phyloP scores from a whole-genome alignment of 92 coral and sea anemone species.

The Isaurus tuberculatus region DNA sequence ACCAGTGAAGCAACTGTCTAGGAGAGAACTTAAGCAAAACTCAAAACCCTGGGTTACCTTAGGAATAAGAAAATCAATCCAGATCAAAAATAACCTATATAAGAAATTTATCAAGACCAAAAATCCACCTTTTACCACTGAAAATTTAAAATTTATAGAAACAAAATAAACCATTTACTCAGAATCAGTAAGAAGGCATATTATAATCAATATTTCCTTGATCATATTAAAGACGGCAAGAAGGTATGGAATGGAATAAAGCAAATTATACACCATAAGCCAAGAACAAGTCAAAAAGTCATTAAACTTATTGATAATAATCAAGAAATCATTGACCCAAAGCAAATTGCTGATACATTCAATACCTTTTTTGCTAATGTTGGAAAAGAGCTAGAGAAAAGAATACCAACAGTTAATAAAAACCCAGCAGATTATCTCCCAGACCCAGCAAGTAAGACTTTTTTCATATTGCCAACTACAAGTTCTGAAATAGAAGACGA shows the following conservation, averaged over 20 bases:
- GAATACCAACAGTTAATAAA: constrained; percentile 35
- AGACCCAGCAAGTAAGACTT: constrained; percentile 48
- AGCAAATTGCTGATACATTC: too few relatives aligned
- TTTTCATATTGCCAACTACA: constrained; percentile 57
- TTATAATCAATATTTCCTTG: constrained; percentile 42
- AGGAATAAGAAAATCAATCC: constrained; percentile 48
- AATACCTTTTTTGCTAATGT: too few relatives aligned
- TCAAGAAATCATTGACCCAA: too few relatives aligned
- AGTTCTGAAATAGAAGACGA: constrained; percentile 55
- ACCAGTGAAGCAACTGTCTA: constrained; percentile 59
- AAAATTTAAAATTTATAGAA: constrained; percentile 37
- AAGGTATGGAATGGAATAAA: constrained; percentile 52
- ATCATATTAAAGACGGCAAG: constrained; percentile 46
- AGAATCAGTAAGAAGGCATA: constrained; percentile 48
- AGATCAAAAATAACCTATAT: constrained; percentile 51
- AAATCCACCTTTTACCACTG: constrained; percentile 53
- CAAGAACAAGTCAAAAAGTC: too few relatives aligned
- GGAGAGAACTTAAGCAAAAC: constrained; percentile 56
- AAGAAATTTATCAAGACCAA: constrained; percentile 55
- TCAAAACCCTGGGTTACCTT: constrained; percentile 55
- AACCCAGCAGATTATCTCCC: constrained; percentile 47
- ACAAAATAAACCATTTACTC: constrained; percentile 32
- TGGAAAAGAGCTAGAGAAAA: too few relatives aligned
- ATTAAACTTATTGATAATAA: too few relatives aligned
- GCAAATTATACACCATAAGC: constrained; percentile 15